Conservation (phyloP, 1,140 invertebrate species). For the Habropoda laboriosa region DNA sequence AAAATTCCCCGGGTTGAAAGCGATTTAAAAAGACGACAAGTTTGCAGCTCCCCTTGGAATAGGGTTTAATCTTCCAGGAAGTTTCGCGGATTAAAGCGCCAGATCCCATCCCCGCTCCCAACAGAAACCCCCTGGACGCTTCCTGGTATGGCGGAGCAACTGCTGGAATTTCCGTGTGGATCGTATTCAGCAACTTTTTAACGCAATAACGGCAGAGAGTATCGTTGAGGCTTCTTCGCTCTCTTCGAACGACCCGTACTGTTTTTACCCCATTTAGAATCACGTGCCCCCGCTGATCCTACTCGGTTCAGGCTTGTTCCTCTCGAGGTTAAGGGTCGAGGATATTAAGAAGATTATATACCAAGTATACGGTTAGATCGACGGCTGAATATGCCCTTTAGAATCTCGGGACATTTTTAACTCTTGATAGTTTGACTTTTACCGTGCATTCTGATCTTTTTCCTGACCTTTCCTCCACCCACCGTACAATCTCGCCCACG, state of each 20-base stretch:
- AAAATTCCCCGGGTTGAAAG: conserved; percentile 56
- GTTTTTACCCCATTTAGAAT: background rate
- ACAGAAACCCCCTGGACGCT: background rate
- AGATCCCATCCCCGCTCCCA: background rate
- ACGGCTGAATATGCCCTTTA: background rate
- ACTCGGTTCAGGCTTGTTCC: background rate
- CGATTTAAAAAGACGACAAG: conserved; percentile 61
- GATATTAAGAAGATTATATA: background rate
- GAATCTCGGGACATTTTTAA: background rate
- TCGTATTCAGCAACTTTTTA: conserved; percentile 38
- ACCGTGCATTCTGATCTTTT: background rate
- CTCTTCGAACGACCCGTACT: background rate
- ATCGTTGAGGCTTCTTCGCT: conserved; percentile 15
- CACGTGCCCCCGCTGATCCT: background rate
- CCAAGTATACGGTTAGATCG: background rate
- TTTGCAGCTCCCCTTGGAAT: conserved; percentile 45
- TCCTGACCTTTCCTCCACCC: background rate
- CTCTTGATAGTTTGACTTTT: background rate
- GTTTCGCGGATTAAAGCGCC: conserved; percentile 47
- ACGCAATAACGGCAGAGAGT: conserved; percentile 29
- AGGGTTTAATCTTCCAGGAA: conserved; percentile 48
- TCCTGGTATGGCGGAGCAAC: background rate
- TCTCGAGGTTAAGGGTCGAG: background rate
- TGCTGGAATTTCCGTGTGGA: background rate
- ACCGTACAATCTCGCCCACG: background rate